Percentiles rank a stretch among this genome's conserved stretches.
Conservation (phyloP, 2,888 invertebrate species). For the Cataglyphis altisquamis region DNA sequence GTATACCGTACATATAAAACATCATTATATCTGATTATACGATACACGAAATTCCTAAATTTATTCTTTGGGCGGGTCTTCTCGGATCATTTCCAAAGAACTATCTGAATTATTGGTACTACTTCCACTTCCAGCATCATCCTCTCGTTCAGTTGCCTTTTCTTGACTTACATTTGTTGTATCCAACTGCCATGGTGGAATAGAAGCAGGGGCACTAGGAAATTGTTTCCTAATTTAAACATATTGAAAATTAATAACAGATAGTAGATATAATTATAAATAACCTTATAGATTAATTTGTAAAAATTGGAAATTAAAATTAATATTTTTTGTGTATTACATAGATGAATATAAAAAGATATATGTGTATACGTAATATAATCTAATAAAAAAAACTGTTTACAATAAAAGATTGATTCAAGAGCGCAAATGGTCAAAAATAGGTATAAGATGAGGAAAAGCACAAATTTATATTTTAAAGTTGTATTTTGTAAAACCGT, state of each 20-base stretch:
- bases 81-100: conserved; percentile 86
- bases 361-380: not conserved
- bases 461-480: conserved; percentile 37
- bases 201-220: conserved; percentile 90
- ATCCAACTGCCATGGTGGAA: conserved; percentile 93
- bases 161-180: conserved; percentile 82
- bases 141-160: conserved; percentile 83
- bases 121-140: conserved; percentile 85
- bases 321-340: not conserved
- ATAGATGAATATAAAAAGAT: not conserved
- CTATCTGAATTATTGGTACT: conserved; percentile 86
- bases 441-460: conserved; percentile 25
- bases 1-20: conserved; percentile 63
- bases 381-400: conserved; percentile 11
- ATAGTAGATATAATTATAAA: not conserved
- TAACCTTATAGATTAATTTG: not conserved
- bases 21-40: conserved; percentile 50
- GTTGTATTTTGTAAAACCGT: conserved; percentile 29
- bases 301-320: conserved; percentile 10
- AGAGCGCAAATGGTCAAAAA: conserved; percentile 29
- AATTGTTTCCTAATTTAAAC: conserved; percentile 91
- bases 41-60: conserved; percentile 42
- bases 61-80: conserved; percentile 83
- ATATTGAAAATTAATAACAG: conserved; percentile 26
- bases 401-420: conserved; percentile 29